Base-by-base conservation (phyloP, 2,797 vertebrate genomes). In the Hoplostethus atlanticus region DNA sequence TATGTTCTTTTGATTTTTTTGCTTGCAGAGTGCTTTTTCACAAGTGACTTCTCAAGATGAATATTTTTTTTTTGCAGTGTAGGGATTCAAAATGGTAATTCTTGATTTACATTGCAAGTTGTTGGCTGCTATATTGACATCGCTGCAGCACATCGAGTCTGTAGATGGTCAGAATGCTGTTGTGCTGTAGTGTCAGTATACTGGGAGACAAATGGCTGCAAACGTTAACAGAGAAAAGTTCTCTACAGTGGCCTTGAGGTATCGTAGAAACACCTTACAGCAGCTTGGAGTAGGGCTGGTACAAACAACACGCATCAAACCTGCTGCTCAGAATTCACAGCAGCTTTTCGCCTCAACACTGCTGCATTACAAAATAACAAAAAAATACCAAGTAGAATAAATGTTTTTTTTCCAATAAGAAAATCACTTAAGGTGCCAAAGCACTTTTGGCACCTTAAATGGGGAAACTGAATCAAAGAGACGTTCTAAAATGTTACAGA, bases 181-280 rank as follows among this genome's bases (percentile, higher is more conserved):
- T n/a, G n/a, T n/a, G n/a, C n/a, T n/a, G n/a, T n/a, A n/a, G 12
- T 3, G 44, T 47, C 12, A 47, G 44, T 13, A 46, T 46, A 63
- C 5, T n/a, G 59, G 64, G 28, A 54, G 42, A 54, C 50, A 47
- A 56, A 50, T 25, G 53, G 71, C 40, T 40, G 44, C n/a, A 68
- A 65, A 63, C 12, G 1, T 63, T 75, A 44, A n/a, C n/a, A 16
- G 44, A 46, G 44, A 36, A 56, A 50, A 62, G 52, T 30, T 77
- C 28, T 40, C 25, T 12, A 8, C 0, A n/a, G n/a, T 30, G 68
- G 68, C 56, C 67, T 80, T 74, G 44, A 78, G 55, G 51, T 44
- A 16, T 44, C 60, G 50, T 55, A 60, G 76, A 73, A 56, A 58
- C 2, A 53, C 17, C 21, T 30, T 13, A 55, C 53, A 16, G 16